Conservation (phyloP, 37 sponge, comb jelly and placozoan species). For the Theonella swinhoei region DNA sequence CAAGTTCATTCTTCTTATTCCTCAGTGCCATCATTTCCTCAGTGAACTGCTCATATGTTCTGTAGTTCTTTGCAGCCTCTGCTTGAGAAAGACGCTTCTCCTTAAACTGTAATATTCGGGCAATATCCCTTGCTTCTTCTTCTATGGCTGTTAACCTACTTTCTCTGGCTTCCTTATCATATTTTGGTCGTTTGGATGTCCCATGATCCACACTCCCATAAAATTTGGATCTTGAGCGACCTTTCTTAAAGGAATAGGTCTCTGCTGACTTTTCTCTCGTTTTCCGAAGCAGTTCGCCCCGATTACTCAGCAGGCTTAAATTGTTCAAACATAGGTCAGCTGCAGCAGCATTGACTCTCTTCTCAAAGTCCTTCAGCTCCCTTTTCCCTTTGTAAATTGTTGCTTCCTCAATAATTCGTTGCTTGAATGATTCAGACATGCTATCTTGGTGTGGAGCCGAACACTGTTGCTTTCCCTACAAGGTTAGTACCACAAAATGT, state of each 20-base stretch:
- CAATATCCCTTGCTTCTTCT: neutral
- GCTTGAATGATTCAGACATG: too few relatives aligned
- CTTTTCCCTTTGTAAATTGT: neutral
- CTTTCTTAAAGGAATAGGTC: constrained; percentile 14
- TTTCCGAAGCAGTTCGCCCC: neutral
- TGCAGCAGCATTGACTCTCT: constrained; percentile 3
- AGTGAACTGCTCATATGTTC: constrained; percentile 9
- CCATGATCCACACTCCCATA: neutral
- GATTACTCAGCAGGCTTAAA: neutral
- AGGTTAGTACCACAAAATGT: too few relatives aligned
- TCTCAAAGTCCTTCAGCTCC: neutral
- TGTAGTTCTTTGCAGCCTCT: constrained; percentile 1
- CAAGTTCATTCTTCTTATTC: neutral
- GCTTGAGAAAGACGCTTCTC: constrained; percentile 1
- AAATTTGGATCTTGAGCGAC: neutral
- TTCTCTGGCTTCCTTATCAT: neutral
- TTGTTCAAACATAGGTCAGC: constrained; percentile 1
- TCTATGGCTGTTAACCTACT: neutral
- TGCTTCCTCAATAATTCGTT: neutral
- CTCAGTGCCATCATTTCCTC: constrained; percentile 9
- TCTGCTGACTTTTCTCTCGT: neutral
- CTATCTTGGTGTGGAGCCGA: too few relatives aligned
- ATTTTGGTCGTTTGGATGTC: neutral
- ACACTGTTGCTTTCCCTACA: too few relatives aligned
- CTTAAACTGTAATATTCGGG: neutral